Evolutionary conservation across 2,113 vertebrate genomes (phyloP), one percentile per base, ranked within the genome.

Genomic region (Oncorhynchus kisutch): DNA sequence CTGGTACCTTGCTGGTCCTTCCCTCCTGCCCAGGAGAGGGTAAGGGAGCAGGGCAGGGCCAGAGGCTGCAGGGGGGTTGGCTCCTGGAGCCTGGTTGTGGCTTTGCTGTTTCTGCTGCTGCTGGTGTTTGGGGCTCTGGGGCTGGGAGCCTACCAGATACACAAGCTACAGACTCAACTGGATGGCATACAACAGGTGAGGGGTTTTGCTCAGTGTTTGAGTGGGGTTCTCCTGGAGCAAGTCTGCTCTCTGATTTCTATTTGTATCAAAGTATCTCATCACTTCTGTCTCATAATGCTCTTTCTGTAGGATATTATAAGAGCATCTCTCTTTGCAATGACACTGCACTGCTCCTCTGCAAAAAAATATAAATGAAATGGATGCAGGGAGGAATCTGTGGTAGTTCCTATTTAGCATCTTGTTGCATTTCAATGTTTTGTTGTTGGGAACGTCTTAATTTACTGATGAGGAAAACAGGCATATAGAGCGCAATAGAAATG

Each of bases 1-100:
- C 45, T 76, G 45, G 79, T 89, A 8, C 87, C 85, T 24, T 87
- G 84, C 78, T 89, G 87, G 87, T 73, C 78, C 3, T 87, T 84
- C 31, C 87, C 85, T 22, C 82, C 83, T 6, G 80, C 85, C 24
- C 78, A 49, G 14, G 18, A 11, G 48, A 82, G 71, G 67, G 74
- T 70, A 5, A 75, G 79, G 71, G 1, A 13, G 70, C 25, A 76
- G 64, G 16, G 51, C 70, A 72, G 31, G 39, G 13, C 16, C 31
- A 24, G 67, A 4, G 0, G 16, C 69, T 74, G 84, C 66, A 27
- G 27, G 54, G 51, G 73, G 59, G 16, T 13, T n/a, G 11, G 65
- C 12, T 77, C 76, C 9, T 54, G 51, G 51, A 27, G 82, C 2
- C 22, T 87, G 72, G 45, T 75, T 45, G 29, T 87, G 73, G 60